Conservation (phyloP, 2,113 vertebrate species). For the Brachypteracias leptosomus region DNA sequence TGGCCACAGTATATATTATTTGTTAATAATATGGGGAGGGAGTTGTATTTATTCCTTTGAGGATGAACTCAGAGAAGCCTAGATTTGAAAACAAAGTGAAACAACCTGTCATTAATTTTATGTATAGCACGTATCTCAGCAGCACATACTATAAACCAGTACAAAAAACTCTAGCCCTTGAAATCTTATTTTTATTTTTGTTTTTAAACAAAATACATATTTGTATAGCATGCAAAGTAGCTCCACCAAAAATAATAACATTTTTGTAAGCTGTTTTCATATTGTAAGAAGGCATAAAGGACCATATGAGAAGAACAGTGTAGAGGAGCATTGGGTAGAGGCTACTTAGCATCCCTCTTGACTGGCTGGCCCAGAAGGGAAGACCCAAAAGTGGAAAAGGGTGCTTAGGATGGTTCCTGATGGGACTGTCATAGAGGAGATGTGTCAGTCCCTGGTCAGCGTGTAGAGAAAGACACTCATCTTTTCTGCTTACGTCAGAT, state of each 20-base stretch:
- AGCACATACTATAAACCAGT: neutral
- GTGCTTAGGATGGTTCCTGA: neutral
- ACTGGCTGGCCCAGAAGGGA: neutral
- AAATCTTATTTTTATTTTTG: neutral
- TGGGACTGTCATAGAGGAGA: neutral
- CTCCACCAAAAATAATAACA: neutral
- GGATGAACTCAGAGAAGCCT: neutral
- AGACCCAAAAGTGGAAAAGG: accelerated
- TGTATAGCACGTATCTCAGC: neutral
- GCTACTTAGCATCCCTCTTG: neutral
- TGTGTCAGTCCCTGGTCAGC: neutral
- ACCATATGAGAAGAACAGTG: neutral
- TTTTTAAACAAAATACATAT: neutral
- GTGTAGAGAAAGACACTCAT: neutral
- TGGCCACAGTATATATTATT: neutral
- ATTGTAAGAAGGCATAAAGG: neutral
- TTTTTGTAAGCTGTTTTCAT: neutral
- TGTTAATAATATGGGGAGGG: neutral
- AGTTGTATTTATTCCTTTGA: constrained; percentile 23
- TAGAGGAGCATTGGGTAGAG: accelerated
- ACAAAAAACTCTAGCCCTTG: neutral
- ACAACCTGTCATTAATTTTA: neutral
- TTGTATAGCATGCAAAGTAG: neutral
- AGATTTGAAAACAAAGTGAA: neutral
- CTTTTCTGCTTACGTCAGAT: neutral